phyloP scores from a whole-genome alignment of 2,797 vertebrate species.

The Okamejei kenojei region DNA sequence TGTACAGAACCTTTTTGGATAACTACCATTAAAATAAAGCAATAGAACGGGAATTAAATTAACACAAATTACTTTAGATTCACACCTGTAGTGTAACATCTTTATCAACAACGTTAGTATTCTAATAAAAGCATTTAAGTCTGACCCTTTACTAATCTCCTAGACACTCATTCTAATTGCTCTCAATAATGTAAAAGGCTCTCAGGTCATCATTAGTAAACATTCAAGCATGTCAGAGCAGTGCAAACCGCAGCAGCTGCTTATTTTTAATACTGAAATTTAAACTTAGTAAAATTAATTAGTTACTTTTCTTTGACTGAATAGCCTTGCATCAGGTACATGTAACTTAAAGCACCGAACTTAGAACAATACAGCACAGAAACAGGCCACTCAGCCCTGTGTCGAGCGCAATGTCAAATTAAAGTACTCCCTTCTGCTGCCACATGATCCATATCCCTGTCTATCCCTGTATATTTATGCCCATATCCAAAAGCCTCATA shows the following conservation, averaged over 20 bases:
- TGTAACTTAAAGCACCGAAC: background rate
- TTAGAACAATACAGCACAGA: too few species aligned
- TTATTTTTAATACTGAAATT: background rate
- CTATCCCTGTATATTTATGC: too few species aligned
- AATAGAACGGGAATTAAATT: constrained; percentile 14
- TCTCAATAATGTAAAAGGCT: constrained; percentile 24
- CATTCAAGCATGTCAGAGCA: background rate
- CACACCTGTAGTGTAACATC: background rate
- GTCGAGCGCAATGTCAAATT: too few species aligned
- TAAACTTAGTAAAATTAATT: background rate
- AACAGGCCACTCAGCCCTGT: too few species aligned
- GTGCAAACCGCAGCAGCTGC: background rate
- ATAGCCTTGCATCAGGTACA: background rate
- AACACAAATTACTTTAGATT: background rate
- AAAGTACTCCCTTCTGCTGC: too few species aligned
- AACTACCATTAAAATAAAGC: background rate
- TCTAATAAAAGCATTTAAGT: background rate
- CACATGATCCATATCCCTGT: too few species aligned
- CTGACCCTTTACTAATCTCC: constrained; percentile 32
- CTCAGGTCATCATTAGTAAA: constrained; percentile 16
- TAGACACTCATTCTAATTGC: constrained; percentile 33
- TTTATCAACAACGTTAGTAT: background rate
- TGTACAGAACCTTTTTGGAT: background rate
- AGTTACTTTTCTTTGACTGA: background rate
- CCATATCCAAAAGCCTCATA: too few species aligned